These are phyloP conservation scores for Perognathus longimembris DNA, from an alignment of 2,113 vertebrate species.

Conservation along the genomic window DNA sequence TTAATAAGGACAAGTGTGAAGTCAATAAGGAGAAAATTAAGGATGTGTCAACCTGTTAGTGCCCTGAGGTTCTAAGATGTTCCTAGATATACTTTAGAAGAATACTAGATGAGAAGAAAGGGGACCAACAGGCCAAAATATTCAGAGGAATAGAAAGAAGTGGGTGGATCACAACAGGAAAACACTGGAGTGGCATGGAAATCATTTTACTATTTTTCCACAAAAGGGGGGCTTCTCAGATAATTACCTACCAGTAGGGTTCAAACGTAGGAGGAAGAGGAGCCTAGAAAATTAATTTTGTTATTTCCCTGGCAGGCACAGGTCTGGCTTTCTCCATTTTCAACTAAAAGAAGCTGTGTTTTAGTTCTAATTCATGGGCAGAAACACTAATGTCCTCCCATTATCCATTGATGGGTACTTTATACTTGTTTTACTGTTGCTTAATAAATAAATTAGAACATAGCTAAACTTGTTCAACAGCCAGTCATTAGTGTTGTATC, in stretches of 20 bases:
- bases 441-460: constrained; percentile 84
- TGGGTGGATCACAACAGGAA: neutral
- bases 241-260: neutral
- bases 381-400: constrained; percentile 74
- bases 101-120: neutral
- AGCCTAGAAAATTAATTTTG: constrained; percentile 23
- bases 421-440: constrained; percentile 78
- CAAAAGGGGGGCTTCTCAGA: neutral
- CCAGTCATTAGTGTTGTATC: constrained; percentile 77
- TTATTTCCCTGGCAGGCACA: constrained; percentile 1
- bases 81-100: neutral
- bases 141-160: neutral
- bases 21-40: neutral
- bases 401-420: constrained; percentile 78
- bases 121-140: neutral
- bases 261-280: neutral
- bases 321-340: constrained; percentile 53
- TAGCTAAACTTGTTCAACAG: constrained; percentile 79
- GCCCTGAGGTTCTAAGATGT: neutral
- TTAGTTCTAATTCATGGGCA: constrained; percentile 68
- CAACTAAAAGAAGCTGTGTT: constrained; percentile 64
- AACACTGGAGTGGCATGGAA: neutral
- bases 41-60: neutral
- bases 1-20: neutral
- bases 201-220: neutral